These are phyloP conservation scores for Galerucella pusilla DNA, from an alignment of 2,888 invertebrate genomes.

Conservation along the genomic window DNA sequence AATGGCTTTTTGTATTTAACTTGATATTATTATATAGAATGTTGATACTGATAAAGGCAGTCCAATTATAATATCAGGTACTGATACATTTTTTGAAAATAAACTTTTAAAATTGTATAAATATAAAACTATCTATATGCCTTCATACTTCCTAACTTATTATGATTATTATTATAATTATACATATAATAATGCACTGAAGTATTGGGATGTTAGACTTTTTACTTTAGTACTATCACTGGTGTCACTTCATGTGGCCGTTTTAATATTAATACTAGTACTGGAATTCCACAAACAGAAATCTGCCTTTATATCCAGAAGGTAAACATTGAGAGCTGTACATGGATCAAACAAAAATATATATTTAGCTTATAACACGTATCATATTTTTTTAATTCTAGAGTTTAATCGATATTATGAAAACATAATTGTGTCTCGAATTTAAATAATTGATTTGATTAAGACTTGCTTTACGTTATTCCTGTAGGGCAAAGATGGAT, in stretches of 20 bases:
- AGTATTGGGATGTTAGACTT: conserved; percentile 67
- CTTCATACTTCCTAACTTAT: conserved; percentile 67
- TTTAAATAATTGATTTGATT: not conserved
- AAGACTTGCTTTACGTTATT: not conserved
- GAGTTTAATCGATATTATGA: too few relatives aligned
- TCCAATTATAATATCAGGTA: conserved; percentile 47
- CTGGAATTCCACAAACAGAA: conserved; percentile 54
- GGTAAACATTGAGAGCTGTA: conserved; percentile 11
- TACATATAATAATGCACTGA: conserved; percentile 66
- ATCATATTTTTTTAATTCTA: not conserved
- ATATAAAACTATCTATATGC: conserved; percentile 66
- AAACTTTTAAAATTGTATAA: conserved; percentile 61
- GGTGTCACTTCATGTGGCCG: conserved; percentile 61
- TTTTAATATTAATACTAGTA: conserved; percentile 65
- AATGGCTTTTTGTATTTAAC: conserved; percentile 59
- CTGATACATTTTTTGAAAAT: conserved; percentile 55
- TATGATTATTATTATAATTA: conserved; percentile 59
- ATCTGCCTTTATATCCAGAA: conserved; percentile 34
- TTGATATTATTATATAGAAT: conserved; percentile 53
- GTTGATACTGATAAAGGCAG: conserved; percentile 38
- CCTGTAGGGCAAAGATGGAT: not conserved
- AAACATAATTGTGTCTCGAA: too few relatives aligned
- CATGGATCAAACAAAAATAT: not conserved
- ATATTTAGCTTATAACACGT: not conserved
- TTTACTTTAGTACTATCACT: conserved; percentile 67